phyloP scores from a whole-genome alignment of 2,888 invertebrate genomes.

The Tinea pellionella region DNA sequence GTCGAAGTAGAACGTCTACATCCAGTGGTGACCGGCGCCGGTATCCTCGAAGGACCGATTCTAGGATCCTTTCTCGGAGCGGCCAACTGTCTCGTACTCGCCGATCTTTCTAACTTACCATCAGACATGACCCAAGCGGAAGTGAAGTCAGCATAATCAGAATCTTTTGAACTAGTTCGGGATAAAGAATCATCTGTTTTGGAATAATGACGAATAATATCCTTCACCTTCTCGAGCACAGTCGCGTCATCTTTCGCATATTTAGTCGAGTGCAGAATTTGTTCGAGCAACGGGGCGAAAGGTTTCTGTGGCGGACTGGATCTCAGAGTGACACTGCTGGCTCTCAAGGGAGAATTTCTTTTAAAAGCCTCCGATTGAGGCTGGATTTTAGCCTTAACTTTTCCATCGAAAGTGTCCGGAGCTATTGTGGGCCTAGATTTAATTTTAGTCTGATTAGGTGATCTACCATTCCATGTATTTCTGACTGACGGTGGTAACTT shows the following conservation, averaged over 20 bases:
- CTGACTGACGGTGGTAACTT: constrained; percentile 61
- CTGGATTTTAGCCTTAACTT: constrained; percentile 57
- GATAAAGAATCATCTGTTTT: constrained; percentile 57
- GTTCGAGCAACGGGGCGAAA: constrained; percentile 75
- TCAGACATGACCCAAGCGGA: constrained; percentile 80
- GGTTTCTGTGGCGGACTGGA: constrained; percentile 72
- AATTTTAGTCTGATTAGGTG: constrained; percentile 44
- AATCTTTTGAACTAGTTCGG: constrained; percentile 63
- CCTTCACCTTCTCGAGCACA: constrained; percentile 81
- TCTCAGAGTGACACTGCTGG: constrained; percentile 54
- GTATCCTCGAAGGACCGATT: constrained; percentile 54
- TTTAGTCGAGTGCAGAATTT: constrained; percentile 78
- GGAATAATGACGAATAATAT: constrained; percentile 62
- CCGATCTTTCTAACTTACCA: constrained; percentile 72
- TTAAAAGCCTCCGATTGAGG: constrained; percentile 54
- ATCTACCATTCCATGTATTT: constrained; percentile 82
- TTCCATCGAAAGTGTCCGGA: constrained; percentile 57
- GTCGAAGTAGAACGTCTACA: constrained; percentile 59
- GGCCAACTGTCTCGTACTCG: constrained; percentile 62
- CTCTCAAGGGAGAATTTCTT: constrained; percentile 60
- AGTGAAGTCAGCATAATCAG: constrained; percentile 76
- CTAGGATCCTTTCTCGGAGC: constrained; percentile 58
- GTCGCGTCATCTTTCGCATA: constrained; percentile 79
- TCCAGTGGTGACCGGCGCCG: constrained; percentile 54
- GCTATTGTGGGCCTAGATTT: constrained; percentile 52